Conservation (phyloP, 1,140 invertebrate species). For the Leptopilina clavipes region DNA sequence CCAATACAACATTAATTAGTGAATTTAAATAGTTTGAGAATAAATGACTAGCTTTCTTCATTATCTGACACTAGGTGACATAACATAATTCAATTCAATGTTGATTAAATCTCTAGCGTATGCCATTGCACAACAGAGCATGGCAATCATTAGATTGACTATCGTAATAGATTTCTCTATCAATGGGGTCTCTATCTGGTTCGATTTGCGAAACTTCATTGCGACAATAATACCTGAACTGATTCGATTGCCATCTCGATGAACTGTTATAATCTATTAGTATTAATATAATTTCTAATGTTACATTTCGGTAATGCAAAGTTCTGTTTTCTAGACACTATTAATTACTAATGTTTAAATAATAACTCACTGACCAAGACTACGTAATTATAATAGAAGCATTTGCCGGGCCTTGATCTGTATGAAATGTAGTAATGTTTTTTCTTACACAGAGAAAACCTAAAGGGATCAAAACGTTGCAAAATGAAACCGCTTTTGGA, state of each 20-base stretch:
- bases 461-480: too few relatives aligned
- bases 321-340: too few relatives aligned
- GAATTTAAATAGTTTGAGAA: not conserved
- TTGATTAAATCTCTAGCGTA: conserved; percentile 4
- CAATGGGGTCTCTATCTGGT: not conserved
- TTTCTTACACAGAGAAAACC: too few relatives aligned
- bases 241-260: not conserved
- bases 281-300: not conserved
- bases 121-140: conserved; percentile 1
- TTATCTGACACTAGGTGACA: conserved; percentile 2
- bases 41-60: not conserved
- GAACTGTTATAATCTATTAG: not conserved
- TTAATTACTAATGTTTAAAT: too few relatives aligned
- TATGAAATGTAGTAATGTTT: too few relatives aligned
- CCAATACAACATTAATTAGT: not conserved
- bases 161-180: conserved; percentile 16
- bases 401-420: too few relatives aligned
- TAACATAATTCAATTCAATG: conserved; percentile 5
- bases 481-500: too few relatives aligned
- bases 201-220: conserved; percentile 15
- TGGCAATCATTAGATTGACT: conserved; percentile 19
- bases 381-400: too few relatives aligned
- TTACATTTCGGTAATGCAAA: not conserved
- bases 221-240: not conserved
- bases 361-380: too few relatives aligned